Evolutionary conservation across 2,797 vertebrate species (phyloP).

Genomic region (Poecile montanus): DNA sequence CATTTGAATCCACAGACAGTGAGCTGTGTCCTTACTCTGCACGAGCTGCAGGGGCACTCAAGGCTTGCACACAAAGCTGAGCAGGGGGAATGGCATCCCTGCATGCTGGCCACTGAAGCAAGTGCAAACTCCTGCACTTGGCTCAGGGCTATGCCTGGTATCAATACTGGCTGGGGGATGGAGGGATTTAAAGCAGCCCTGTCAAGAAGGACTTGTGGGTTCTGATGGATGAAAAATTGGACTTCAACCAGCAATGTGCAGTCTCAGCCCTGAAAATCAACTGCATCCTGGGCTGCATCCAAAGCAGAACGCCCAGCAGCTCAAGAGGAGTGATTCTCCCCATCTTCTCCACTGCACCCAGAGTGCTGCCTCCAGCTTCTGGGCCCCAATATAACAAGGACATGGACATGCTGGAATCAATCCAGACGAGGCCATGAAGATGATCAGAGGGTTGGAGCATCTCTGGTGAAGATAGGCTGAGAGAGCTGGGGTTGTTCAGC

Average conservation of each 20-base stretch:
- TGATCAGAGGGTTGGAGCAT: not conserved
- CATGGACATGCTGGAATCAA: not conserved
- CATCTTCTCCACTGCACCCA: not conserved
- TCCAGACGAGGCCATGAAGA: not conserved
- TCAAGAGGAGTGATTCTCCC: not conserved
- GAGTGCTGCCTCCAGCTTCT: not conserved
- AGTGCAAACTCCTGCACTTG: not conserved
- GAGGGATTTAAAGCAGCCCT: not conserved
- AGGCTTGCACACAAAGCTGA: not conserved
- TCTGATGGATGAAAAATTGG: not conserved
- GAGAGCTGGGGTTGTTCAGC: not conserved
- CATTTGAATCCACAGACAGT: fast-evolving
- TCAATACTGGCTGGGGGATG: not conserved
- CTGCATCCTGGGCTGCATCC: not conserved
- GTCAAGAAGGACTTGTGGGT: not conserved
- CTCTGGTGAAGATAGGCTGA: not conserved
- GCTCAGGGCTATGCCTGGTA: fast-evolving
- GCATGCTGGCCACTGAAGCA: not conserved
- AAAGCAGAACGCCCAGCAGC: not conserved
- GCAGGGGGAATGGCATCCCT: not conserved
- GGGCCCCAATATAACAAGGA: not conserved
- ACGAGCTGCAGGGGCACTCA: fast-evolving
- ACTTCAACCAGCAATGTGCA: not conserved
- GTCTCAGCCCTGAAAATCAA: not conserved
- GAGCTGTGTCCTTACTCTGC: not conserved